Percentiles rank a stretch among this genome's conserved stretches.
Conservation (phyloP, 2,888 invertebrate species). For the Ectemnius continuus region DNA sequence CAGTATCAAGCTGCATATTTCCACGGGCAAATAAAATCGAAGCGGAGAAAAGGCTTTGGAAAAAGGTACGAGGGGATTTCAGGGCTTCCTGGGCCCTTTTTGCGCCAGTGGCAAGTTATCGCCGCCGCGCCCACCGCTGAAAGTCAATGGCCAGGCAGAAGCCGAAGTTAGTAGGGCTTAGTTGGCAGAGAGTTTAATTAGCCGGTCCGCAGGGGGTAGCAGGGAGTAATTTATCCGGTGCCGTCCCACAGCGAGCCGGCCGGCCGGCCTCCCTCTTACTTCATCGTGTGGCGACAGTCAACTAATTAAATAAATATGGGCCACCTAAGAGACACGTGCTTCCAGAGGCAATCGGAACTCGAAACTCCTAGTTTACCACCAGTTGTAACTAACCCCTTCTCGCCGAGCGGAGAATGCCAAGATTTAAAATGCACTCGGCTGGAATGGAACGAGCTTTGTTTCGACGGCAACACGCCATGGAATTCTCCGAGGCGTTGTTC, state of each 20-base stretch:
- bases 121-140: no score
- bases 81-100: constrained; percentile 28
- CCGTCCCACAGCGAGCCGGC: constrained; percentile 52
- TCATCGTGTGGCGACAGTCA: constrained; percentile 33
- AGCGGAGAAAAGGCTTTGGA: constrained; percentile 12
- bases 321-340: constrained; percentile 29
- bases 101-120: constrained; percentile 19
- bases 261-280: constrained; percentile 21
- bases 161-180: constrained; percentile 40
- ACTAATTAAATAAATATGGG: constrained; percentile 62
- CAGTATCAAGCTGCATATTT: no score
- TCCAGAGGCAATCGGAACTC: constrained; percentile 18
- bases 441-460: no score
- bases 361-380: neutral
- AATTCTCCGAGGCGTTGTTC: no score
- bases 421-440: no score
- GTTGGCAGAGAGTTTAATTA: constrained; percentile 69
- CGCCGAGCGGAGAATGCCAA: no score
- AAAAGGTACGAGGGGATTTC: constrained; percentile 40
- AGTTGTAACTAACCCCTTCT: no score
- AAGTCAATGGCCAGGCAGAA: constrained; percentile 33
- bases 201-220: constrained; percentile 65
- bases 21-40: neutral
- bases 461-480: no score
- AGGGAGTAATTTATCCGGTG: constrained; percentile 68